Base-by-base conservation (phyloP, 2,113 vertebrate genomes). In the Puntigrus tetrazona region DNA sequence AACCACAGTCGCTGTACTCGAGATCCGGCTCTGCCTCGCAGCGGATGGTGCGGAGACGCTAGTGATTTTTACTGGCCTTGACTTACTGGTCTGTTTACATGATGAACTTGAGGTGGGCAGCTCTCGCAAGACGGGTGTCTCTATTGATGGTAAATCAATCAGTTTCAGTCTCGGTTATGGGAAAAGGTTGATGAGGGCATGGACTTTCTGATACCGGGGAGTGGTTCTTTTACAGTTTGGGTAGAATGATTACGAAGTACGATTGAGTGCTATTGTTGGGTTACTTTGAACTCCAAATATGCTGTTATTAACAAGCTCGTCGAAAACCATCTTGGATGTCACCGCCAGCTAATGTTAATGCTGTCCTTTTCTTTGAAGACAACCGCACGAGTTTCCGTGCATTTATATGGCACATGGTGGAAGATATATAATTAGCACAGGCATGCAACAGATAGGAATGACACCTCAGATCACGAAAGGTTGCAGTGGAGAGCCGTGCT, bases 11-110 rank as follows among this genome's bases (percentile, higher is more conserved):
- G 22, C 83, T 81, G 84, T 76, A 91, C 93, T 92, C 82, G 90
- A 94, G 93, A 94, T 93, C 93, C 90, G 91, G 92, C 92, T 92
- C 89, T 91, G 92, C 89, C 92, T 93, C 87, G 89, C 88, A 89
- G 86, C 89, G 91, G 92, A 94, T 91, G 91, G 91, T 91, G 90
- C 91, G 91, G 92, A 94, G 93, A 93, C 93, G 89, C 90, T 11
- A 87, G 90, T 89, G 93, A 92, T 93, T 92, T 90, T 87, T 83
- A 88, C 88, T 92, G 93, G 93, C 93, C 92, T 93, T 94, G 93
- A 93, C 92, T 92, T 92, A 91, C 91, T 91, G 90, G 88, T 77
- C 85, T 93, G 88, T 94, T 94, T 93, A 93, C 90, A 83, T 61
- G 89, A 92, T 90, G 88, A 91, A 73, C 89, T 88, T 91, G 92